Evolutionary conservation across 2,797 vertebrate species (phyloP), one percentile per base, ranked within the genome.

Genomic region (Esox lucius): DNA sequence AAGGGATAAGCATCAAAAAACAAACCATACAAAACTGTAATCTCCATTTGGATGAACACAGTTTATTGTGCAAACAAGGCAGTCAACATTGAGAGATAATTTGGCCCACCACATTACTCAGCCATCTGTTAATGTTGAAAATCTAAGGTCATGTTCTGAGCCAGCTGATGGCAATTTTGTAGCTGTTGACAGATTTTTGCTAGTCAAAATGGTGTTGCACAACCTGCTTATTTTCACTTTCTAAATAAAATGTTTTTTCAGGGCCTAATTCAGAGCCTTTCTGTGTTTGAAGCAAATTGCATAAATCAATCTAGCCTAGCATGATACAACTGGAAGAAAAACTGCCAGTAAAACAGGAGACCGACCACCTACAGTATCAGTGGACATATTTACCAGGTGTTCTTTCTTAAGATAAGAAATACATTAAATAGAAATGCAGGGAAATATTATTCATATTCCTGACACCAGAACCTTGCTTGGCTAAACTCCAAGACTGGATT

Each of bases 1-100:
- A 24, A 26, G 9, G 56, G 9, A 17, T 24, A 24, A 61, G 24
- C 56, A 11, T n/a, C n/a, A 24, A 61, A 24, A 61, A 61, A 12
- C 9, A 8, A 26, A 61, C 56, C 11, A 24, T 22, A 24, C 56
- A 61, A 61, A 61, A 61, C 22, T 3, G 56, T 24, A 61, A 61
- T 61, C 22, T 61, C 56, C 22, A 26, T 61, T 61, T 24, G 56
- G 56, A 61, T 61, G 61, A 61, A 61, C 17, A 11, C n/a, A 61
- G 56, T 22, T 22, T 22, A 24, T 13, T 61, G n/a, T 61, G 56
- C 56, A 61, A 68, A 70, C 74, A 67, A 80, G 59, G 46, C 31
- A 31, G 78, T 70, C 80, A 78, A 80, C 78, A 62, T 78, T 70
- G 69, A 35, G 72, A 78, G 71, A 71, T 46, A 70, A 70, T 83